Percentiles rank a stretch among this genome's conserved stretches.
Evolutionary conservation across 2,888 invertebrate species (phyloP).

Genomic region (Cacoxenus indagator): DNA sequence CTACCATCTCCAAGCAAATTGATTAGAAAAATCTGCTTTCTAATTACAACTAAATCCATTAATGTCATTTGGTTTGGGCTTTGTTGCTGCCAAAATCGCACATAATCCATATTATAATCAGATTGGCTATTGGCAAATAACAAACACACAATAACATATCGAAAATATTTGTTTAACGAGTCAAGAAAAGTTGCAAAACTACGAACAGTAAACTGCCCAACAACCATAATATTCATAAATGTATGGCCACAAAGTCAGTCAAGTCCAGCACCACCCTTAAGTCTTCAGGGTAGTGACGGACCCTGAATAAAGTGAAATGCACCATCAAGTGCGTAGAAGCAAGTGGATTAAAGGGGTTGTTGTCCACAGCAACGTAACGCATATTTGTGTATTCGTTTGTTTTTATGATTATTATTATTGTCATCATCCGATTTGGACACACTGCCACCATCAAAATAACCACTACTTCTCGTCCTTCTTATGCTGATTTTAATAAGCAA

Average conservation of each 20-base stretch:
- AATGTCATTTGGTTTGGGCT: neutral
- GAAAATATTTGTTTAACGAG: constrained; percentile 47
- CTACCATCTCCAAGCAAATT: no score
- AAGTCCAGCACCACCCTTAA: constrained; percentile 35
- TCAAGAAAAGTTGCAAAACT: constrained; percentile 20
- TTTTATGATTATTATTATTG: constrained; percentile 56
- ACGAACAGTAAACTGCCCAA: neutral
- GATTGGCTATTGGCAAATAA: constrained; percentile 36
- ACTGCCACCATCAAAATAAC: constrained; percentile 5
- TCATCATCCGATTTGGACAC: constrained; percentile 45
- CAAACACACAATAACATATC: constrained; percentile 51
- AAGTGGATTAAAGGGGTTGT: constrained; percentile 63
- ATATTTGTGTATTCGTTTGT: constrained; percentile 55
- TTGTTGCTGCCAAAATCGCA: neutral
- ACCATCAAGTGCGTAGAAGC: constrained; percentile 39
- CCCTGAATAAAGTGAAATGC: neutral
- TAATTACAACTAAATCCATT: neutral
- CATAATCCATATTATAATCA: constrained; percentile 36
- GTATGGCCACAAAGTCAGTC: constrained; percentile 31
- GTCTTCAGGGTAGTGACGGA: no score
- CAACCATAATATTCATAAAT: constrained; percentile 8
- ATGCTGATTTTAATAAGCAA: constrained; percentile 59
- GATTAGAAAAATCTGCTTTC: neutral
- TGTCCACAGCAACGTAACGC: neutral
- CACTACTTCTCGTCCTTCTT: neutral